Evolutionary conservation across 1,140 invertebrate species (phyloP).

Genomic region (Cardiocondyla obscurior): DNA sequence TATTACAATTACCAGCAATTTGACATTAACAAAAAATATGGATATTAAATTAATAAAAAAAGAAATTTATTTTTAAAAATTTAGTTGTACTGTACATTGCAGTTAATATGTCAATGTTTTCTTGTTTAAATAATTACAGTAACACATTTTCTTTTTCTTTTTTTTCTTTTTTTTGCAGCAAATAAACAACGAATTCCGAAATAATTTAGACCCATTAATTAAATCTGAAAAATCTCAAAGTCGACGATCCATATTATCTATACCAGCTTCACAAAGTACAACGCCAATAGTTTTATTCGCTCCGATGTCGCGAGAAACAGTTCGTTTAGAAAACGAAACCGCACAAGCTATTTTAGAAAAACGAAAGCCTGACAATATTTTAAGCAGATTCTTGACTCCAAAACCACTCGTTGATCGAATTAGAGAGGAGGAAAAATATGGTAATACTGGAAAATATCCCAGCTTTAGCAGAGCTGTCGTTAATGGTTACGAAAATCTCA

Average conservation of each 20-base stretch:
- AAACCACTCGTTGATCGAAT: slow-evolving; percentile 88
- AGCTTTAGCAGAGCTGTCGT: slow-evolving; percentile 85
- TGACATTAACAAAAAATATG: no score
- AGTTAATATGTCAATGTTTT: background rate
- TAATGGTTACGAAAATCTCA: slow-evolving; percentile 85
- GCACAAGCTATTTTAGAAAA: slow-evolving; percentile 75
- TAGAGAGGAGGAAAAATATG: slow-evolving; percentile 88
- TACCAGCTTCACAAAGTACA: background rate
- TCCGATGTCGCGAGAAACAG: slow-evolving; percentile 69
- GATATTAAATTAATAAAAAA: no score
- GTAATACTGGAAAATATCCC: slow-evolving; percentile 86
- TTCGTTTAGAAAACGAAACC: slow-evolving; percentile 69
- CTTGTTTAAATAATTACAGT: background rate
- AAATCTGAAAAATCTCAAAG: background rate
- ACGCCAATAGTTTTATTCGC: background rate
- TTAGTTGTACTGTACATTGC: background rate
- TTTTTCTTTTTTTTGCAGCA: slow-evolving; percentile 29
- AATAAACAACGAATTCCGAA: slow-evolving; percentile 71
- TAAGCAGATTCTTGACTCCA: slow-evolving; percentile 78
- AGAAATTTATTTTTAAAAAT: no score
- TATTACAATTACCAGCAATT: background rate
- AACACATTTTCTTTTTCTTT: background rate
- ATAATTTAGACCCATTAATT: slow-evolving; percentile 66
- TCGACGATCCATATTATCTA: background rate
- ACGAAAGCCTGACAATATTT: slow-evolving; percentile 59